These are phyloP conservation scores for Tortricodes alternella DNA, from an alignment of 2,888 invertebrate species.

Conservation along the genomic window DNA sequence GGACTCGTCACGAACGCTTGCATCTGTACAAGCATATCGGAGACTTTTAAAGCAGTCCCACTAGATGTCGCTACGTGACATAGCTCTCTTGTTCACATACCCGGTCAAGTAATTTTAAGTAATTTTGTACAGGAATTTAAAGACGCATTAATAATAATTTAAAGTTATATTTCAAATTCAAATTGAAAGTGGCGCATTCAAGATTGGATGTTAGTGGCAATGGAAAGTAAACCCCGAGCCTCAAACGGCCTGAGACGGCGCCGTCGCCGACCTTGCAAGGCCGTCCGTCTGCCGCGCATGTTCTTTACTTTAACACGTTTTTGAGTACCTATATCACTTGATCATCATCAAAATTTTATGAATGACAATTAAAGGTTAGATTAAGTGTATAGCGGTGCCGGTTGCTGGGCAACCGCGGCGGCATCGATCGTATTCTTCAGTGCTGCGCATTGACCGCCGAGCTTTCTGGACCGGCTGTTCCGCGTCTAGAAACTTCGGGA, in stretches of 20 bases:
- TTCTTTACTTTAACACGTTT: too few species aligned
- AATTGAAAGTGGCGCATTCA: background rate
- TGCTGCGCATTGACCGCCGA: constrained; percentile 45
- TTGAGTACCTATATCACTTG: too few species aligned
- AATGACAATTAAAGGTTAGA: background rate
- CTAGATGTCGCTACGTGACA: constrained; percentile 15
- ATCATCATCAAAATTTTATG: too few species aligned
- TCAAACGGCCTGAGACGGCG: constrained; percentile 2
- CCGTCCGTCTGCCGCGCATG: constrained; percentile 38
- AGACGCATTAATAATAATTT: too few species aligned
- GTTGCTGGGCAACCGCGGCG: constrained; percentile 61
- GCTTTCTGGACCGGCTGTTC: constrained; percentile 47
- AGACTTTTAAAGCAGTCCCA: background rate
- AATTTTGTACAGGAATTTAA: too few species aligned
- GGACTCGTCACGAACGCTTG: too few species aligned
- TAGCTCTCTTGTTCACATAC: too few species aligned
- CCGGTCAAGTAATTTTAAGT: too few species aligned
- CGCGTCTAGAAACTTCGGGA: constrained; percentile 48
- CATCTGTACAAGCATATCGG: background rate
- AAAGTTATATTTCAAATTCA: too few species aligned
- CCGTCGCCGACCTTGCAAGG: constrained; percentile 55
- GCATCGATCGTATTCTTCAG: constrained; percentile 45
- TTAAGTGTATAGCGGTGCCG: constrained; percentile 27
- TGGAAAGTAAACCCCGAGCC: constrained; percentile 26
- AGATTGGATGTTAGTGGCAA: constrained; percentile 1